Evolutionary conservation across 2,797 vertebrate genomes (phyloP).

Genomic region (Alfaro cultratus): DNA sequence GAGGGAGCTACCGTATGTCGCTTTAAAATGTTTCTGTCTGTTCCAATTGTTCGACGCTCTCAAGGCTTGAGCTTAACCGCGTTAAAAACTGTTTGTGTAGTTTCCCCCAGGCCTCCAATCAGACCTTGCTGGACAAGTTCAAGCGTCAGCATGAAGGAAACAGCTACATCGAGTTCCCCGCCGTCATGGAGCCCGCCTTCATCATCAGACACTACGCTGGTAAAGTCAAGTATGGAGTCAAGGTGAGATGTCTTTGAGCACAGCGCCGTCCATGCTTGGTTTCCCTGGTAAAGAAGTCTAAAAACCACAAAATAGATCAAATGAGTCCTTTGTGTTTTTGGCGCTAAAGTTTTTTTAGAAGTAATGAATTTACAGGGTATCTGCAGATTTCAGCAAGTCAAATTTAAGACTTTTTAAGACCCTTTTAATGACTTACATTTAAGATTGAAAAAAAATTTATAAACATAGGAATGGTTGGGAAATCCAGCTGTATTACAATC

Average conservation of each 20-base stretch:
- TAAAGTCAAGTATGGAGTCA: slow-evolving; percentile 98
- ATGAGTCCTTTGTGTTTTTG: not conserved
- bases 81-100: slow-evolving; percentile 68
- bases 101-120: slow-evolving; percentile 98
- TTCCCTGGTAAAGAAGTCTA: not conserved
- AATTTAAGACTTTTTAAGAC: too few species aligned
- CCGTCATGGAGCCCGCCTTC: slow-evolving; percentile 98
- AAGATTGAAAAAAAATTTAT: too few species aligned
- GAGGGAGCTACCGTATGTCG: not conserved
- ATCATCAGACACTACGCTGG: slow-evolving; percentile 97
- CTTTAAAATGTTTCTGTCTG: not conserved
- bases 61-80: not conserved
- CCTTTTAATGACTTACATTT: too few species aligned
- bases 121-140: slow-evolving; percentile 96
- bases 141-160: slow-evolving; percentile 95
- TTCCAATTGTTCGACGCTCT: not conserved
- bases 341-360: not conserved
- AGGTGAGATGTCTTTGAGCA: slow-evolving; percentile 82
- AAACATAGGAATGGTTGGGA: too few species aligned
- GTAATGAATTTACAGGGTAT: not conserved
- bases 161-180: slow-evolving; percentile 96
- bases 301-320: not conserved
- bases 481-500: too few species aligned
- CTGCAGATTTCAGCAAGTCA: too few species aligned
- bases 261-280: not conserved